Conservation (phyloP, 2,888 invertebrate species). For the Leistus spinibarbis region DNA sequence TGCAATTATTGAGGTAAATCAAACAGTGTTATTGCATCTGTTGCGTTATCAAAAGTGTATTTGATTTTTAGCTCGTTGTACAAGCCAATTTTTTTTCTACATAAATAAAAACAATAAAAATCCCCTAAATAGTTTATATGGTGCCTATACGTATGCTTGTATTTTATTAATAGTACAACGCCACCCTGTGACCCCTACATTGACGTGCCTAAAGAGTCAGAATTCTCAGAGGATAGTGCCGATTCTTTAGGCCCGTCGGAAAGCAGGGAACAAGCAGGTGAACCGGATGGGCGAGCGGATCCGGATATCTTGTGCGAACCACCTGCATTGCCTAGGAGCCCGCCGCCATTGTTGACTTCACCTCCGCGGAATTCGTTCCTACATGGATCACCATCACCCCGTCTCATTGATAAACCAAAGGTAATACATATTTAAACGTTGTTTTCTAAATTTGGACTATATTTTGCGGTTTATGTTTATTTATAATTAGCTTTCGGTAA, state of each 20-base stretch:
- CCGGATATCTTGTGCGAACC: slow-evolving; percentile 69
- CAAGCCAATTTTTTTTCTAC: no score
- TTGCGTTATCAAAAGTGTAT: neutral
- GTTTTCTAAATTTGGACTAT: neutral
- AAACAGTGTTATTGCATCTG: neutral
- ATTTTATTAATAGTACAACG: neutral
- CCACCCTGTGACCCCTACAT: neutral
- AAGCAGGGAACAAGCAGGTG: slow-evolving; percentile 80
- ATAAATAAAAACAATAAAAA: no score
- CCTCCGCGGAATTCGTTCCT: slow-evolving; percentile 72
- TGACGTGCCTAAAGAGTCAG: neutral
- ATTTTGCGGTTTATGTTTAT: no score
- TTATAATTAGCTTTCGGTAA: no score
- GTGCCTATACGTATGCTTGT: no score
- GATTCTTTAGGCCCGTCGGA: slow-evolving; percentile 55
- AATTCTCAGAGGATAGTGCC: slow-evolving; percentile 37
- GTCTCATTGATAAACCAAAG: slow-evolving; percentile 20
- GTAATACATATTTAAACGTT: slow-evolving; percentile 13
- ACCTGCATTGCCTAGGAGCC: slow-evolving; percentile 72
- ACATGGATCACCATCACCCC: slow-evolving; percentile 61
- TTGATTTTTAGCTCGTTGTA: no score
- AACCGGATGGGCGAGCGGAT: slow-evolving; percentile 86
- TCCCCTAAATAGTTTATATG: no score
- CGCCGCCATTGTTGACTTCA: slow-evolving; percentile 65
- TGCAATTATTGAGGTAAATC: slow-evolving; percentile 28